Base-by-base conservation (phyloP, 1,140 invertebrate genomes). In the Halesus radiatus region DNA sequence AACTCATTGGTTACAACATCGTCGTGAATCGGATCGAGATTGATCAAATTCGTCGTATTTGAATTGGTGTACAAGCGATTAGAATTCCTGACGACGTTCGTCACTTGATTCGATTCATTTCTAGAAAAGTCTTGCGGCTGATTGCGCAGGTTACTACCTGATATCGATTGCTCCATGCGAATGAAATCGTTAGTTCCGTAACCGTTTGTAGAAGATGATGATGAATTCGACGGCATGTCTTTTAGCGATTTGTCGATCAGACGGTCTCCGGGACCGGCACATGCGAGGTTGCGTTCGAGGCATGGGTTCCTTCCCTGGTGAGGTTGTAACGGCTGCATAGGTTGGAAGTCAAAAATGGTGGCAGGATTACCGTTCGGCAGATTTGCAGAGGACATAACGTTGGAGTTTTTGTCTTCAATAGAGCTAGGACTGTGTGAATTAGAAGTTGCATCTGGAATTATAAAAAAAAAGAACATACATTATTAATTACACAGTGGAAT, bases 281-380 rank as follows among this genome's bases (percentile, higher is more conserved):
- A 91, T 84, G 95, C 92, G 8, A 96, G 90, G 89, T 98, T 98
- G 1, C 96, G 89, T 85, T 97, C 96, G 84, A 96, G 91, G 83
- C 95, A 97, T 0, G 96, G 95, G 90, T 98, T 98, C 13, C 96
- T 89, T 3, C 96, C 96, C 86, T 97, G 96, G 87, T 96, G 94
- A 1, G 95, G 95, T 84, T 96, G 95, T 22, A 83, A 66, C n/a
- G 82, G 82, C 62, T 74, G 60, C 13, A 78, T 7, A 1, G 78
- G 56, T 77, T 78, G 72, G 37, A 72, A 81, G 50, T 82, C 81
- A 15, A 82, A 79, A n/a, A 80, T 23, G 20, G 70, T 56, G 26
- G 66, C 8, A 8, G 37, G 58, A 50, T 76, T 80, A 0, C 54
- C 22, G 54, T 81, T 81, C 4, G 32, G 37, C 1, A 75, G 5